Conservation (phyloP, 2,888 invertebrate species). For the Rotaria socialis region DNA sequence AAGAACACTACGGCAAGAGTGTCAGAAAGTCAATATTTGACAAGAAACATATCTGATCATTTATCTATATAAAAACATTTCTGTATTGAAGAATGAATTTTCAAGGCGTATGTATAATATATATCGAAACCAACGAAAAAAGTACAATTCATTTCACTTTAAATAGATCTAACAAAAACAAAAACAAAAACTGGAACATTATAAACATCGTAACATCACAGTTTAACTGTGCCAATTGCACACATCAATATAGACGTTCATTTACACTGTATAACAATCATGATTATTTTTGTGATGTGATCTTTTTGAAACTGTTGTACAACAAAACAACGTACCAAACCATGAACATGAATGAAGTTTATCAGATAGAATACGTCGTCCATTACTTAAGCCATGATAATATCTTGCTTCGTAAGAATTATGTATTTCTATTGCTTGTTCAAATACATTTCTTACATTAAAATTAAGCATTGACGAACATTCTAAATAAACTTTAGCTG, state of each 20-base stretch:
- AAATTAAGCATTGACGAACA: constrained; percentile 39
- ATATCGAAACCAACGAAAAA: background rate
- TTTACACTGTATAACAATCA: constrained; percentile 5
- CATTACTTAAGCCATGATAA: background rate
- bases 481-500: constrained; percentile 34
- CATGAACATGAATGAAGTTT: constrained; percentile 24
- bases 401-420: background rate
- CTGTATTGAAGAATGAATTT: background rate
- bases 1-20: too few species aligned
- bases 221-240: background rate
- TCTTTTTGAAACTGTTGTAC: background rate
- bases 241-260: background rate
- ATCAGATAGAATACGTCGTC: background rate
- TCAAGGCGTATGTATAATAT: background rate
- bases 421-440: constrained; percentile 30
- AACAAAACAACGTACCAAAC: background rate
- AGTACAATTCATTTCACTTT: constrained; percentile 19
- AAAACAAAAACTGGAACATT: background rate
- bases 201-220: background rate
- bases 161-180: background rate
- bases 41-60: too few species aligned
- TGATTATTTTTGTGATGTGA: background rate
- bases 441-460: constrained; percentile 40
- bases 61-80: constrained; percentile 9
- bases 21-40: too few species aligned